phyloP scores from a whole-genome alignment of 1,140 invertebrate genomes.

The Calosoma granatense region DNA sequence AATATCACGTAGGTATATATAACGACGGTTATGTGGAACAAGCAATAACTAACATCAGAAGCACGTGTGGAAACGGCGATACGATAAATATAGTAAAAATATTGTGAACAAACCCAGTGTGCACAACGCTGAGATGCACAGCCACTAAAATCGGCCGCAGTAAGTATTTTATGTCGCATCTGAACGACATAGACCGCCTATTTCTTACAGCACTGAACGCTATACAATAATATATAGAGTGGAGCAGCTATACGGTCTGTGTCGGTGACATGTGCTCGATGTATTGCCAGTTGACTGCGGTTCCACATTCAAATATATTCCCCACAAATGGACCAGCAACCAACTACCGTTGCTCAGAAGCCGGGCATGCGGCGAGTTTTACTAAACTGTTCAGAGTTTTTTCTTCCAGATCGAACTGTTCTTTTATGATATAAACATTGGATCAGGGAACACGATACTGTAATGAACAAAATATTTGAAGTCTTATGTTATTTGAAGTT shows the following conservation, averaged over 20 bases:
- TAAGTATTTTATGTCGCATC: slow-evolving; percentile 1
- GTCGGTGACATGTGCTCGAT: background rate
- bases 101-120: background rate
- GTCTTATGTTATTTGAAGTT: too few species aligned
- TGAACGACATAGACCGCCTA: background rate
- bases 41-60: slow-evolving; percentile 8
- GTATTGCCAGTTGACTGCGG: too few species aligned
- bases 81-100: slow-evolving; percentile 6
- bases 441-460: too few species aligned
- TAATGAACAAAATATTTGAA: too few species aligned
- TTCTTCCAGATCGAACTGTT: too few species aligned
- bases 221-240: slow-evolving; percentile 3
- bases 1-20: background rate
- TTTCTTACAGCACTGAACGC: background rate
- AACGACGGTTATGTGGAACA: background rate
- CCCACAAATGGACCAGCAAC: too few species aligned
- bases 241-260: background rate
- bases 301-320: too few species aligned
- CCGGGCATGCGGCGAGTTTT: too few species aligned
- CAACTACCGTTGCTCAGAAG: too few species aligned
- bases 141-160: background rate
- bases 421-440: too few species aligned
- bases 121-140: background rate
- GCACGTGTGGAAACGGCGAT: background rate
- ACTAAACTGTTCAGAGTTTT: too few species aligned